Percentiles rank a stretch among this genome's conserved stretches.
phyloP scores from a whole-genome alignment of 2,797 vertebrate species.

The Lophotriccus pileatus region DNA sequence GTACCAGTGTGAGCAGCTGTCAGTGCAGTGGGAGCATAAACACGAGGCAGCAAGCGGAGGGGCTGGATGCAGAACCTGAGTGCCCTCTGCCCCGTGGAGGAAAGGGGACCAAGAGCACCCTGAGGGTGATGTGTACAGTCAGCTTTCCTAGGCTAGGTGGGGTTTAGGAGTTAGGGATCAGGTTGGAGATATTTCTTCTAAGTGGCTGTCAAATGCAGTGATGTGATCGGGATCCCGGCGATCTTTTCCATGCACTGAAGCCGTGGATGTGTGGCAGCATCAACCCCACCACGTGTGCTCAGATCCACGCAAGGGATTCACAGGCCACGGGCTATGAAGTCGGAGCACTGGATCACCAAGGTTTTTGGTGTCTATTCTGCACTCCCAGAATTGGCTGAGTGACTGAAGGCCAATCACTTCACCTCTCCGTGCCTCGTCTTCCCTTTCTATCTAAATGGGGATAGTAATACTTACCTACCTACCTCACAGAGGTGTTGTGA shows the following conservation, averaged over 20 bases:
- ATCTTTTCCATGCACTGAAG: not conserved
- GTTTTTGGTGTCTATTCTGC: constrained; percentile 11
- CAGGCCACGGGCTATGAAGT: not conserved
- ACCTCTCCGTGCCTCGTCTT: constrained; percentile 49
- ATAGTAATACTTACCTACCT: constrained; percentile 38
- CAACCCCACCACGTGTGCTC: not conserved
- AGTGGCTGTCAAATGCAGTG: not conserved
- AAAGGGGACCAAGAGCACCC: not conserved
- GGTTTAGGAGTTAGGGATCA: not conserved
- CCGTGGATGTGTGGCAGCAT: not conserved
- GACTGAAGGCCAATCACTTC: constrained; percentile 35
- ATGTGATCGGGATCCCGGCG: not conserved
- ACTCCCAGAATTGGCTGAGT: not conserved
- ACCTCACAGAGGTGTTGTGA: constrained; percentile 69
- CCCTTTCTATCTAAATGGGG: constrained; percentile 45
- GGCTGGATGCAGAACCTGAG: not conserved
- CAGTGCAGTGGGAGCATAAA: not conserved
- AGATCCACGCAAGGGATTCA: not conserved
- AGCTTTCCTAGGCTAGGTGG: not conserved
- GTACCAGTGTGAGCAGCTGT: not conserved
- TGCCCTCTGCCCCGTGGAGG: not conserved
- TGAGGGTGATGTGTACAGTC: not conserved
- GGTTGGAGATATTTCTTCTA: not conserved
- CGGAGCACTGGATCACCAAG: constrained; percentile 34
- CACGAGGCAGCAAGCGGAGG: not conserved